Evolutionary conservation across 2,888 invertebrate genomes (phyloP), one percentile per base, ranked within the genome.

Genomic region (Drosophila anomalipes): DNA sequence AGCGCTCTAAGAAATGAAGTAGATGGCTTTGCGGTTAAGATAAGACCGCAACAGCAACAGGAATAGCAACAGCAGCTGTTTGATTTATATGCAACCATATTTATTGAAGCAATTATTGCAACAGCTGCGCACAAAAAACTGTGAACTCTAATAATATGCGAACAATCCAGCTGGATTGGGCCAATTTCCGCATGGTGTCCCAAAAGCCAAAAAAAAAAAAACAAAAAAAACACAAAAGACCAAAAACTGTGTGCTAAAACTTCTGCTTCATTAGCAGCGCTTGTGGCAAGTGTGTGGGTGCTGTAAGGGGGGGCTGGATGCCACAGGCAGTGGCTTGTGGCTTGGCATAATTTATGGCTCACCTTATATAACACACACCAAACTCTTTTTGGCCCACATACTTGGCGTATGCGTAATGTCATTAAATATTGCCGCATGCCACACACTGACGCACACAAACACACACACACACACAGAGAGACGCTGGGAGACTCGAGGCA

Each of bases 381-480:
- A 74, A 70, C 68, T 69, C 57, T 73, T 73, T 70, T 70, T 81
- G 77, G 77, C 63, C 68, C 57, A 74, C 70, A 70, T 77, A 62
- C 70, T 62, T 72, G 75, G 28, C 76, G 81, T 83, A 82, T 82
- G 82, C 82, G 81, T 82, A 82, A 82, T 82, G 62, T 64, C 82
- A 77, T 82, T 82, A 82, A 82, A 82, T 82, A 82, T 75, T 85
- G 81, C 70, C 82, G 75, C 76, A 86, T 85, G 75, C 71, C 71
- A 60, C 82, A 69, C 63, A 58, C 53, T 49, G 62, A 49, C 47
- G 35, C 72, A 58, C 65, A 58, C 30, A 35, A 39, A 32, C 51
- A 32, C 51, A 63, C 68, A 57, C 69, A 58, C 26, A 41, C 47
- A 58, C 4, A 26, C 22, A n/a, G 35, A 33, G 33, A 63, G 41